Conservation (phyloP, 2,888 invertebrate species). For the Eledone cirrhosa region DNA sequence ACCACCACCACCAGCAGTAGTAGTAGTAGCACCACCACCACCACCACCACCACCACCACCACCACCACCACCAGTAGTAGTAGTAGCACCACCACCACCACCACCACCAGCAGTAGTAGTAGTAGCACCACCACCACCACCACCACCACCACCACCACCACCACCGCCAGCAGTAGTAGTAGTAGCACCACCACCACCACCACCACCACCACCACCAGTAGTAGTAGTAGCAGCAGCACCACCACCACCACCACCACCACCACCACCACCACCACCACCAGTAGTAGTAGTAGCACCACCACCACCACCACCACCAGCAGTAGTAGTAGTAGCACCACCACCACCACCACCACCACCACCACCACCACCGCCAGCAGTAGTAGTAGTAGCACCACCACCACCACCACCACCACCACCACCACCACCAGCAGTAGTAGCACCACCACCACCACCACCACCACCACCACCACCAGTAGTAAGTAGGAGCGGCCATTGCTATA, state of each 20-base stretch:
- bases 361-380: slow-evolving; percentile 13
- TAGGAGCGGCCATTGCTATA: no score
- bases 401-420: neutral
- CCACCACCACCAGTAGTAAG: no score
- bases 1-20: neutral
- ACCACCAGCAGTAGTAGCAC: no score
- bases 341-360: slow-evolving; percentile 13
- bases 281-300: neutral
- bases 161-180: no score
- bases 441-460: no score
- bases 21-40: no score
- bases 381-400: slow-evolving; percentile 13
- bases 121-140: no score
- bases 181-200: no score
- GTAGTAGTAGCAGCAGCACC: neutral
- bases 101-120: no score
- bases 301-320: slow-evolving; percentile 4
- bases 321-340: slow-evolving; percentile 13
- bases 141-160: no score
- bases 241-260: slow-evolving; percentile 13
- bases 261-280: neutral
- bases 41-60: no score
- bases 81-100: neutral
- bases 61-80: neutral
- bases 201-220: no score